phyloP scores from a whole-genome alignment of 2,797 vertebrate species.

The Sebastes baramenuke region DNA sequence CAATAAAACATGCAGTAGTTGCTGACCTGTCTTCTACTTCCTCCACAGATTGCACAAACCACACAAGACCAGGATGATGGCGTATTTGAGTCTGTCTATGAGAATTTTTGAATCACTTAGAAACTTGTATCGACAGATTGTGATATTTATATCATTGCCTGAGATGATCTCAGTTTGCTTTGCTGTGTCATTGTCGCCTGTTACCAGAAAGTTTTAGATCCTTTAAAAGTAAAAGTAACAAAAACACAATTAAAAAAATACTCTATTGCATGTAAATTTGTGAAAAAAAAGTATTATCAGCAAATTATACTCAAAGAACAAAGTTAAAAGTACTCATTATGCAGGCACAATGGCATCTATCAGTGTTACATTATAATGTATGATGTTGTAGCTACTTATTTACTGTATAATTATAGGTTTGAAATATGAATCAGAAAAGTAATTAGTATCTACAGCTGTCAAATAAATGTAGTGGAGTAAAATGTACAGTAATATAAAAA shows the following conservation, averaged over 20 bases:
- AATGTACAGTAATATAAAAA: not conserved
- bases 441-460: not conserved
- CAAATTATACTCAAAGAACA: not conserved
- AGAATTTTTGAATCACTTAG: conserved; percentile 74
- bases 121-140: not conserved
- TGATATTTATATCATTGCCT: not conserved
- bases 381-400: not conserved
- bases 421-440: not conserved
- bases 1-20: not conserved
- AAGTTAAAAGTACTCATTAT: not conserved
- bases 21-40: conserved; percentile 30
- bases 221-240: not conserved
- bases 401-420: not conserved
- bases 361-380: not conserved
- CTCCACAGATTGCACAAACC: conserved; percentile 54
- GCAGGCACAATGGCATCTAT: not conserved
- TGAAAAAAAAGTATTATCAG: not conserved
- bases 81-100: conserved; percentile 78
- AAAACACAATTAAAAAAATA: not conserved
- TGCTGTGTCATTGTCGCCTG: not conserved
- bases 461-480: not conserved
- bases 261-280: not conserved
- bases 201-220: not conserved
- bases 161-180: not conserved
- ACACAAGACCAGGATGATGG: conserved; percentile 50